phyloP scores from a whole-genome alignment of 2,797 vertebrate species.

The Botia almorhae region DNA sequence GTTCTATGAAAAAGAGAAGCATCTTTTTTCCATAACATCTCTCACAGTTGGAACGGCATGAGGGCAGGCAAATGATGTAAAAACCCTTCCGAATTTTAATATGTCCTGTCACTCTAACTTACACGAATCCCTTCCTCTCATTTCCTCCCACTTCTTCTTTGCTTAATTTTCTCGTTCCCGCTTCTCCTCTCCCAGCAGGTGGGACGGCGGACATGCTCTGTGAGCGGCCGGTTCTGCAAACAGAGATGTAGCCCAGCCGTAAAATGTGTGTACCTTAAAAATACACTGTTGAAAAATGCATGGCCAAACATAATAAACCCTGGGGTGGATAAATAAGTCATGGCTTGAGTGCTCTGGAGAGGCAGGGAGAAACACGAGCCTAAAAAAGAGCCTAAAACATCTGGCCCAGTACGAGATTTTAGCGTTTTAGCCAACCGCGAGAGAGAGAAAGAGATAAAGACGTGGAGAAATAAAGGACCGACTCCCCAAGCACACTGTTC shows the following conservation, averaged over 20 bases:
- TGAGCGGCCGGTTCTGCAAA: conserved; percentile 8
- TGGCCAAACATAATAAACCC: conserved; percentile 59
- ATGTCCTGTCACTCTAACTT: neutral
- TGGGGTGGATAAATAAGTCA: conserved; percentile 56
- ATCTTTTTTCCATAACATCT: neutral
- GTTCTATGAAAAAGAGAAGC: neutral
- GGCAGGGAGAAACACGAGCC: conserved; percentile 30
- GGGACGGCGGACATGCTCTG: neutral
- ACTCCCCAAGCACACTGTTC: neutral
- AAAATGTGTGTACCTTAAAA: conserved; percentile 48
- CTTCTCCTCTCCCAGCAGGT: conserved; percentile 26
- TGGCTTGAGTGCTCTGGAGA: conserved; percentile 54
- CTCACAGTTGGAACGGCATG: neutral
- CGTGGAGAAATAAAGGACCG: conserved; percentile 11
- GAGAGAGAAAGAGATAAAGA: conserved; percentile 5
- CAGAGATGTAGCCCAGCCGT: conserved; percentile 38
- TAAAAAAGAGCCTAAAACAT: conserved; percentile 35
- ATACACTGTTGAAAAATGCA: conserved; percentile 53
- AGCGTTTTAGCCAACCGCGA: conserved; percentile 25
- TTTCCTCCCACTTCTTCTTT: neutral
- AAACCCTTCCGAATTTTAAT: neutral
- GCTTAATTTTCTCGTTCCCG: conserved; percentile 20
- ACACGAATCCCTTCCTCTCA: neutral
- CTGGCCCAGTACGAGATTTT: conserved; percentile 42
- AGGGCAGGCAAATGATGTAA: neutral